Base-by-base conservation (phyloP, 2,113 vertebrate genomes). In the Phycodurus eques region DNA sequence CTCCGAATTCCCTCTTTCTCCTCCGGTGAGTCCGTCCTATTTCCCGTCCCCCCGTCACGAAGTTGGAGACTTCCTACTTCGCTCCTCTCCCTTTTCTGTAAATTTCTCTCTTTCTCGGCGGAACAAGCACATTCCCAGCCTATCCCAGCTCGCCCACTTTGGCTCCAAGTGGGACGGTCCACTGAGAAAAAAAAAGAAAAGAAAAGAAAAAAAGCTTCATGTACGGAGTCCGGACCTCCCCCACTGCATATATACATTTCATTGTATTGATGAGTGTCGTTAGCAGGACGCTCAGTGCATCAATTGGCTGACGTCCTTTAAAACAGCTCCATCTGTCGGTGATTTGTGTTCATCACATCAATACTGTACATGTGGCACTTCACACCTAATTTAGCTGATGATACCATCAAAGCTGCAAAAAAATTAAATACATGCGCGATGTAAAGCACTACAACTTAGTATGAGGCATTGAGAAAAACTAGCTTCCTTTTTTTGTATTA, bases 81-180 rank as follows among this genome's bases (percentile, higher is more conserved):
- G 51, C 17, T 33, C 22, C 22, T 22, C 10, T 35, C 15, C 9
- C 22, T 27, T 12, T 42, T 20, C 35, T 39, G 22, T 20, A n/a
- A 43, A 73, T 68, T 77, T 68, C 84, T 83, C 74, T 80, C 81
- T 80, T 78, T 79, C 80, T 75, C 75, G 74, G 79, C 14, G 59
- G 80, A 39, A 78, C 75, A 46, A 92, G 88, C 86, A 81, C 88
- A 91, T 87, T 91, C 87, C 90, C 92, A 92, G 92, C 90, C 90
- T 92, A 90, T 91, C 91, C 92, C 87, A 83, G 90, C 89, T 89
- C 91, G 85, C 92, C 92, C 85, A 90, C 89, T 87, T 57, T 27
- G 76, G 76, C 53, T 67, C 44, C 47, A 54, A 79, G 84, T 76
- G 84, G 73, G 73, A 56, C 60, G 73, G 69, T 75, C 13, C 67